Percentiles rank a stretch among this genome's conserved stretches.
Conservation (phyloP, 2,113 vertebrate species). For the Chiloscyllium plagiosum region DNA sequence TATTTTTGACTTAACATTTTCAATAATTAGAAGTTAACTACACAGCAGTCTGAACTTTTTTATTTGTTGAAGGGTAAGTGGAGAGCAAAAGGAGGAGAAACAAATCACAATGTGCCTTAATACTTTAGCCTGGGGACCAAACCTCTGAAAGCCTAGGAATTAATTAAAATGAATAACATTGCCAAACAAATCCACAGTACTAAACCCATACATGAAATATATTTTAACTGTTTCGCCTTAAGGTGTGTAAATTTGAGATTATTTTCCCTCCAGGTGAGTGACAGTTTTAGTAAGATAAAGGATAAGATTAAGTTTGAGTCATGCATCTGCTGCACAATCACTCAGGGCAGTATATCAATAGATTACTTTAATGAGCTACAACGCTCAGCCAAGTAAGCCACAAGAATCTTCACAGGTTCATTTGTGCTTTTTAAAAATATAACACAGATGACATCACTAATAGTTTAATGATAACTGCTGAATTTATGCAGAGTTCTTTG, state of each 20-base stretch:
- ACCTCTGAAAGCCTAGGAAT: not conserved
- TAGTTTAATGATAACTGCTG: not conserved
- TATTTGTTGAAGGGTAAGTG: not conserved
- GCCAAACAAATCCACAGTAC: not conserved
- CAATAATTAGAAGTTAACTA: not conserved
- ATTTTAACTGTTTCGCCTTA: not conserved
- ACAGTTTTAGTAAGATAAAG: not conserved
- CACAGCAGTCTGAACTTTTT: not conserved
- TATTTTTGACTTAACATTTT: not conserved
- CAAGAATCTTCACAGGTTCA: conserved; percentile 15
- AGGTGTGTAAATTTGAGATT: not conserved
- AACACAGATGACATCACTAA: conserved; percentile 3
- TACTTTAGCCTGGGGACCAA: not conserved
- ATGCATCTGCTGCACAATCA: not conserved
- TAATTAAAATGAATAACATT: not conserved
- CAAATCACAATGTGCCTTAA: not conserved
- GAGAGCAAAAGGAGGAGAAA: not conserved
- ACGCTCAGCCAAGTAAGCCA: not conserved
- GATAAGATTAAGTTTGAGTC: not conserved
- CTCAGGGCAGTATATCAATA: conserved; percentile 1
- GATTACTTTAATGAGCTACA: conserved; percentile 35
- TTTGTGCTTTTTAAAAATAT: not conserved
- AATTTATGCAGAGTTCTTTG: not conserved
- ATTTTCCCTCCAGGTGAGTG: not conserved
- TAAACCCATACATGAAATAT: not conserved